Evolutionary conservation across 2,888 invertebrate species (phyloP), one percentile per base, ranked within the genome.

Genomic region (Watsonalla binaria): DNA sequence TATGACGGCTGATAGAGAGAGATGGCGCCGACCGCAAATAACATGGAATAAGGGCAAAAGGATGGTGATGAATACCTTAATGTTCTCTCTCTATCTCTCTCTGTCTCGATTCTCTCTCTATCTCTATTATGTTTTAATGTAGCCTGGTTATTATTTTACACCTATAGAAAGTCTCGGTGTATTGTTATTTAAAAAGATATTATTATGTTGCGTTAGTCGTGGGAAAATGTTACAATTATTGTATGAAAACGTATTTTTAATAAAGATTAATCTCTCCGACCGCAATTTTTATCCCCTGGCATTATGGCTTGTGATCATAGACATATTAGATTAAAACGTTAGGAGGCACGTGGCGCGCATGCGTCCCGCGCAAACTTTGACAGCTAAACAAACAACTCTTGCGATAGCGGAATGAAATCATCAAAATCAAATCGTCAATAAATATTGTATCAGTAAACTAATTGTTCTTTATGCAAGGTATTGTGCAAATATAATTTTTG

Each of bases 311-410:
- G 66, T 63, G 66, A 68, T 70, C 67, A 69, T 65, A 66, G 76
- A 63, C 74, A 78, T 76, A 83, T 82, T 81, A 83, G 80, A 86
- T 86, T 81, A 82, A 78, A 82, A 79, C 72, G 74, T 75, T 74
- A 76, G 70, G 54, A 33, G 77, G 52, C 86, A 78, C 87, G 86
- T 82, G 86, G 35, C 84, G 61, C 77, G 80, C 85, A 71, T 74
- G 83, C 80, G 83, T 62, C 51, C 57, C 68, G 65, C 68, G 63
- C 68, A 74, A 74, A 74, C 69, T 81, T 77, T 84, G 85, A 86
- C 86, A 86, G 84, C 86, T 87, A 87, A 78, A 82, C 78, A 85
- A 88, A 87, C 86, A 88, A 84, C 85, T 84, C 80, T 54, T 61
- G 74, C 75, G 86, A 86, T 87, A 84, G 76, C 76, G 72, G 70